Conservation (phyloP, 2,113 vertebrate species). For the Clarias macrocephalus region DNA sequence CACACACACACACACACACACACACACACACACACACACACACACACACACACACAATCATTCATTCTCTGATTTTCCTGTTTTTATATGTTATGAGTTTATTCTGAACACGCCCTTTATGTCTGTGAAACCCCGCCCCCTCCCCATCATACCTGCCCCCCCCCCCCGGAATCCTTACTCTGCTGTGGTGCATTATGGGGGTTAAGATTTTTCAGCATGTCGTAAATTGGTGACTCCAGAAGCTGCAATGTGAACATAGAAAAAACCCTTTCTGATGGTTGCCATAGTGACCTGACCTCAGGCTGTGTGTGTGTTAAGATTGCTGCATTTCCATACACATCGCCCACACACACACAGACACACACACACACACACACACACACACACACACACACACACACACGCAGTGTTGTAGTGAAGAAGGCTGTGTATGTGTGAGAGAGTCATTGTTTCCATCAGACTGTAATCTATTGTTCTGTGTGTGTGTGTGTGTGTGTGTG, state of each 20-base stretch:
- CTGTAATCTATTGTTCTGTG: background rate
- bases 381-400: background rate
- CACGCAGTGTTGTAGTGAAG: background rate
- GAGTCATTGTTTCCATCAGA: background rate
- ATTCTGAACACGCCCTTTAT: no score
- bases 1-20: background rate
- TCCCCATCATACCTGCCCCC: background rate
- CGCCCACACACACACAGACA: background rate
- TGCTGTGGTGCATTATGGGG: background rate
- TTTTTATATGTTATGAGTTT: no score
- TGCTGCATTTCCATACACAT: background rate
- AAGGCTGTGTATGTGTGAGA: background rate
- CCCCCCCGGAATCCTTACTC: background rate
- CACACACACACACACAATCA: background rate
- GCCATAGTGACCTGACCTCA: background rate
- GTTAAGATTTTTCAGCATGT: background rate
- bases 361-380: background rate
- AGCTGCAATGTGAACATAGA: background rate
- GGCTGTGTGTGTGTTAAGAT: background rate
- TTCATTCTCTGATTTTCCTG: no score
- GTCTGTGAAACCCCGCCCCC: background rate
- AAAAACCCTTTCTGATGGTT: background rate
- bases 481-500: no score
- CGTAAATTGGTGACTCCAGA: background rate
- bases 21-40: background rate